Evolutionary conservation across 2,888 invertebrate genomes (phyloP).

Genomic region (Cantharis nigra): DNA sequence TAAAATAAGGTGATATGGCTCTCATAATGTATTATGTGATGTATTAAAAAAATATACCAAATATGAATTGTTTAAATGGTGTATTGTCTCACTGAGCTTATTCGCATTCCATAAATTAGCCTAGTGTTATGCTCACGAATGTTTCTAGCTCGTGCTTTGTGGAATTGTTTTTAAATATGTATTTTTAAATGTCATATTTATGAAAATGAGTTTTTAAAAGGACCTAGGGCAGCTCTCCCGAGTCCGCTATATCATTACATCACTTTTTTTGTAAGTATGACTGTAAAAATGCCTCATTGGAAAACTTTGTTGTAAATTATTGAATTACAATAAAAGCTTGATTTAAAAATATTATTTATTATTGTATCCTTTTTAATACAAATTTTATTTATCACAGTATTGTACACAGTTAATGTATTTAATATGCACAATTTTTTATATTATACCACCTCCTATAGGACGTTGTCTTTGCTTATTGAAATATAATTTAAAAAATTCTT

Average conservation of each 20-base stretch:
- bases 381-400: not conserved
- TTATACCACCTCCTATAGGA: not conserved
- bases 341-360: conserved; percentile 11
- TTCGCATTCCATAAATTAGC: conserved; percentile 36
- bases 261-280: conserved; percentile 10
- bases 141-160: conserved; percentile 33
- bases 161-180: conserved; percentile 23
- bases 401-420: not conserved
- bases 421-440: not conserved
- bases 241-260: conserved; percentile 3
- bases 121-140: conserved; percentile 36
- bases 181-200: conserved; percentile 12
- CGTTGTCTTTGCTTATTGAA: not conserved
- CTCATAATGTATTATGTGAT: conserved; percentile 46
- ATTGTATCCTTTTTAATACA: not conserved
- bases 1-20: conserved; percentile 47
- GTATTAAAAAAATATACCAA: conserved; percentile 44
- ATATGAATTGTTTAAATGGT: conserved; percentile 38
- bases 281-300: conserved; percentile 18
- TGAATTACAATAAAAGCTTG: conserved; percentile 40
- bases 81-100: conserved; percentile 39
- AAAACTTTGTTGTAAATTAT: conserved; percentile 40
- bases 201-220: not conserved
- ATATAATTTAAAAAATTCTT: not conserved
- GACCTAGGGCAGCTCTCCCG: not conserved